Evolutionary conservation across 2,888 invertebrate genomes (phyloP).

Genomic region (Dioctria rufipes): DNA sequence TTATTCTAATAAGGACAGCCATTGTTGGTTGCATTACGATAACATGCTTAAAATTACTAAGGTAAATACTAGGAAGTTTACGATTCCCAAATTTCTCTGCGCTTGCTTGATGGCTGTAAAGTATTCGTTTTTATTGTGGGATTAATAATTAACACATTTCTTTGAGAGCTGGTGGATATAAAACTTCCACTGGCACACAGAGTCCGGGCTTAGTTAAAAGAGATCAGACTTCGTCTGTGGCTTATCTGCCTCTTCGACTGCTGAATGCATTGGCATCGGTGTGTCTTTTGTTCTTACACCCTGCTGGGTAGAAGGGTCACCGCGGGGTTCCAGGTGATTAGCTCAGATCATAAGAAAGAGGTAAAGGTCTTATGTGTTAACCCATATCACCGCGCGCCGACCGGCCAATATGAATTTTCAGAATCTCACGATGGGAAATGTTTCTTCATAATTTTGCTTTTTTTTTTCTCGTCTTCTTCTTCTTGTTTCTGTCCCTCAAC

Average conservation of each 20-base stretch:
- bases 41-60: conserved; percentile 10
- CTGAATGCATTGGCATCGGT: conserved; percentile 5
- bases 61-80: conserved; percentile 20
- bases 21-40: background rate
- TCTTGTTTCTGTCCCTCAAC: no score
- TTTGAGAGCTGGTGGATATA: conserved; percentile 16
- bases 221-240: conserved; percentile 21
- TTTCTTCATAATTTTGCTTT: no score
- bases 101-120: conserved; percentile 2
- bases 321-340: conserved; percentile 59
- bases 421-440: conserved; percentile 28
- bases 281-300: conserved; percentile 48
- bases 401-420: conserved; percentile 18
- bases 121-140: conserved; percentile 32
- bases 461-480: no score
- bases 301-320: conserved; percentile 56
- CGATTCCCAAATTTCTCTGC: background rate
- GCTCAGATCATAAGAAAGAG: conserved; percentile 58
- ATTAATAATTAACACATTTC: conserved; percentile 50
- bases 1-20: background rate
- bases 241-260: conserved; percentile 30
- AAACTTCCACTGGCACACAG: conserved; percentile 3
- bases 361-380: conserved; percentile 42
- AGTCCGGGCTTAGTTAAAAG: background rate
- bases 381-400: conserved; percentile 36